phyloP scores from a whole-genome alignment of 2,797 vertebrate species.

The Parauchenoglanis ngamensis region DNA sequence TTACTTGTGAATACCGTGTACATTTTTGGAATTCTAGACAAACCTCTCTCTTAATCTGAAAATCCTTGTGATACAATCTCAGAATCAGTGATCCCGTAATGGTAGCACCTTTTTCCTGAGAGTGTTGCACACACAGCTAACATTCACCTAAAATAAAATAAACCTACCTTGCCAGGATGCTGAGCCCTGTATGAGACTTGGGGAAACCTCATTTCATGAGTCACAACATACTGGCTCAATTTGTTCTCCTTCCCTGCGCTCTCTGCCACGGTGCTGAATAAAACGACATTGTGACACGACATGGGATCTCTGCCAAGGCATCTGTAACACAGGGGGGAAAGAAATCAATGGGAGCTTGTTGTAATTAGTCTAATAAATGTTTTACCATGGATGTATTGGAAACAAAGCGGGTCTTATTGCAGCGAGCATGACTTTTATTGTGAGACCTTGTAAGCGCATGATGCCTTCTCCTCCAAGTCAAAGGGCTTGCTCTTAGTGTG shows the following conservation, averaged over 20 bases:
- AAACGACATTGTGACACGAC: constrained; percentile 67
- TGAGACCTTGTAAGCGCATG: constrained; percentile 68
- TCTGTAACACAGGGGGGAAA: constrained; percentile 76
- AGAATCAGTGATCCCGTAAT: not conserved
- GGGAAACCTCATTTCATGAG: constrained; percentile 54
- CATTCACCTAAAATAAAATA: constrained; percentile 19
- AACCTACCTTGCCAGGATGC: constrained; percentile 23
- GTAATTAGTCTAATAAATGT: constrained; percentile 83
- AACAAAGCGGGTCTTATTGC: constrained; percentile 77
- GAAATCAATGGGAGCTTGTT: constrained; percentile 70
- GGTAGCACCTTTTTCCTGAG: not conserved
- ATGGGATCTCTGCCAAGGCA: constrained; percentile 74
- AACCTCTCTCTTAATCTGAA: not conserved
- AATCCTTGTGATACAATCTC: not conserved
- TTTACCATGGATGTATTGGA: constrained; percentile 76
- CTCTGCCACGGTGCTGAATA: constrained; percentile 55
- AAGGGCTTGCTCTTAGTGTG: constrained; percentile 68
- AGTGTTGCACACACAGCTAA: constrained; percentile 26
- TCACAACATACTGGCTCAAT: constrained; percentile 56
- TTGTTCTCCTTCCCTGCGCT: constrained; percentile 41
- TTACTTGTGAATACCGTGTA: not conserved
- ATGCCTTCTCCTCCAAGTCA: constrained; percentile 73
- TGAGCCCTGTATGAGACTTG: constrained; percentile 35
- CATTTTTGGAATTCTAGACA: not conserved
- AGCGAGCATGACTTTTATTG: constrained; percentile 70